These are phyloP conservation scores for Pogona vitticeps DNA, from an alignment of 2,113 vertebrate genomes.

Conservation along the genomic window DNA sequence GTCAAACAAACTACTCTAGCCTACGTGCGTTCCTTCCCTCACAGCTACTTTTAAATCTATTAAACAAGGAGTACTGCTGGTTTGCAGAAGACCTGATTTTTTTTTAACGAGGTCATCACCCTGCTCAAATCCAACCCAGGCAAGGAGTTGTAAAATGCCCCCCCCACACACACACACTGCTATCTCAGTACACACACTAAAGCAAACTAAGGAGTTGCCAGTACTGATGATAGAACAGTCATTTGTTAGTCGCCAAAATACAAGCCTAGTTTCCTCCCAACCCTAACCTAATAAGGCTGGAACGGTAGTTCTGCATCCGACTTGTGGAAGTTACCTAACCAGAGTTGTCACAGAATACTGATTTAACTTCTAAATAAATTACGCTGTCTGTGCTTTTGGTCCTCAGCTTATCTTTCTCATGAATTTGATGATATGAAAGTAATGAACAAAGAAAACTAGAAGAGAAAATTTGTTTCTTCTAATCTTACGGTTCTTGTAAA, in stretches of 20 bases:
- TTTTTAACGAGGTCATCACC: neutral
- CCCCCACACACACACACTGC: no score
- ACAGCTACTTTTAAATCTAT: neutral
- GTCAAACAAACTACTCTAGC: neutral
- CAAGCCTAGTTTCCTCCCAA: neutral
- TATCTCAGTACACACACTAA: neutral
- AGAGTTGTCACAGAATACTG: neutral
- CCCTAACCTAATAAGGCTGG: neutral
- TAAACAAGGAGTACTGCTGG: neutral
- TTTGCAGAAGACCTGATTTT: conserved; percentile 36
- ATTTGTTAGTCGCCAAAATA: neutral
- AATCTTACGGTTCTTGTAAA: neutral
- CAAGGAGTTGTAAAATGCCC: neutral
- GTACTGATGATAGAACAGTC: neutral
- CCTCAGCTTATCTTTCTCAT: neutral
- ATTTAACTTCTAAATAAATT: conserved; percentile 2
- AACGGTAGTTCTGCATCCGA: conserved; percentile 47
- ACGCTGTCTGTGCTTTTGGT: neutral
- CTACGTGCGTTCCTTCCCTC: neutral
- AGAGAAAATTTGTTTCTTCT: neutral
- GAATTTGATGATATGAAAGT: neutral
- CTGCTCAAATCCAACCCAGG: conserved; percentile 7
- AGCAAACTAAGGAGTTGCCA: neutral
- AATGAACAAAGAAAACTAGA: neutral
- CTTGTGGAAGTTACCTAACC: conserved; percentile 6